Evolutionary conservation across 2,113 vertebrate species (phyloP).

Genomic region (Hiodon tergisus): DNA sequence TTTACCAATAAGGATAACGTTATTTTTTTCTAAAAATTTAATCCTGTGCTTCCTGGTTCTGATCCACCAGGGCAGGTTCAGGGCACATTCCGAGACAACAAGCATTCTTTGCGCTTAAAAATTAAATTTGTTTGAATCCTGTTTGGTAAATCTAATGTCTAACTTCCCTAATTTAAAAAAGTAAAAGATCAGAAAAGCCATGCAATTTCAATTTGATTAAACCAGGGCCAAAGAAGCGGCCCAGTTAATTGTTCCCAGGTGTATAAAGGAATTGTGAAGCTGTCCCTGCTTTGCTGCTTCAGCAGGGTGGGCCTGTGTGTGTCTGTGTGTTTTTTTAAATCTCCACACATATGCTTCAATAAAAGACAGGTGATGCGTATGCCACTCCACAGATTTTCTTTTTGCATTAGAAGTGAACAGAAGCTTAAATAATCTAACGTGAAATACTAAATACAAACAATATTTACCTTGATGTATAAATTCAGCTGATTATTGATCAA

Average conservation of each 20-base stretch:
- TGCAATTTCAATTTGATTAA: slow-evolving; percentile 21
- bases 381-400: neutral
- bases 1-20: neutral
- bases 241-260: slow-evolving; percentile 26
- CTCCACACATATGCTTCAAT: neutral
- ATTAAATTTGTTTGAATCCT: slow-evolving; percentile 6
- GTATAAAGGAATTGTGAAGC: slow-evolving; percentile 22
- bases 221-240: slow-evolving; percentile 5
- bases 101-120: slow-evolving; percentile 15
- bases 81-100: slow-evolving; percentile 25
- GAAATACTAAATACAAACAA: too few species aligned
- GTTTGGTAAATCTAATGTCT: slow-evolving; percentile 17
- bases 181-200: slow-evolving; percentile 20
- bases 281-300: neutral
- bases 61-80: neutral
- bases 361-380: neutral
- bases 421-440: neutral
- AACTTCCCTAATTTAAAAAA: slow-evolving; percentile 26
- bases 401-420: neutral
- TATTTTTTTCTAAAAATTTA: neutral
- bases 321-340: neutral
- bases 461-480: too few species aligned
- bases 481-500: too few species aligned
- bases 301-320: neutral
- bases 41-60: neutral